Evolutionary conservation across 2,888 invertebrate species (phyloP).

Genomic region (Parnassius apollo): DNA sequence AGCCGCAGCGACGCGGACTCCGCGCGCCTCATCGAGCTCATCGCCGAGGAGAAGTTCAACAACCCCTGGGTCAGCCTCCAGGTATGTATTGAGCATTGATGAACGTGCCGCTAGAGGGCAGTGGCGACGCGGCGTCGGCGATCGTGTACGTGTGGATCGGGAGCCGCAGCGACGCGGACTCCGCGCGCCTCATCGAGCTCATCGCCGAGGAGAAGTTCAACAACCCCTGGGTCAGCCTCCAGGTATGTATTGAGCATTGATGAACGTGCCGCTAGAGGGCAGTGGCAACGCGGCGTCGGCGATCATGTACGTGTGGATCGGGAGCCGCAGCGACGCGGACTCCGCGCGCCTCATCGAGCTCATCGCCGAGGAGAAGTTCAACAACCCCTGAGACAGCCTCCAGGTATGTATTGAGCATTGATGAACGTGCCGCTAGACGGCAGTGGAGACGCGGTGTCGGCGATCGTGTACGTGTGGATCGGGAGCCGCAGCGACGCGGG

Average conservation of each 20-base stretch:
- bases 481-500: constrained; percentile 91
- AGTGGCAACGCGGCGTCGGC: constrained; percentile 88
- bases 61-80: no score
- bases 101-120: constrained; percentile 84
- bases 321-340: constrained; percentile 90
- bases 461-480: constrained; percentile 98
- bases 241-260: constrained; percentile 28
- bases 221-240: no score
- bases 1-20: no score
- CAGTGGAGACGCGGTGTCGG: constrained; percentile 73
- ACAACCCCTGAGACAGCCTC: constrained; percentile 88
- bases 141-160: no score
- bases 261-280: constrained; percentile 95
- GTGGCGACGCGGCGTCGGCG: no score
- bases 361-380: constrained; percentile 96
- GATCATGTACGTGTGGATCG: constrained; percentile 98
- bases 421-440: constrained; percentile 57
- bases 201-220: no score
- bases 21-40: no score
- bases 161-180: no score
- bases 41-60: no score
- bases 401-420: constrained; percentile 76
- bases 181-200: no score
- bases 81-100: constrained; percentile 50
- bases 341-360: constrained; percentile 93